phyloP scores from a whole-genome alignment of 2,113 vertebrate species.

The Zeus faber region DNA sequence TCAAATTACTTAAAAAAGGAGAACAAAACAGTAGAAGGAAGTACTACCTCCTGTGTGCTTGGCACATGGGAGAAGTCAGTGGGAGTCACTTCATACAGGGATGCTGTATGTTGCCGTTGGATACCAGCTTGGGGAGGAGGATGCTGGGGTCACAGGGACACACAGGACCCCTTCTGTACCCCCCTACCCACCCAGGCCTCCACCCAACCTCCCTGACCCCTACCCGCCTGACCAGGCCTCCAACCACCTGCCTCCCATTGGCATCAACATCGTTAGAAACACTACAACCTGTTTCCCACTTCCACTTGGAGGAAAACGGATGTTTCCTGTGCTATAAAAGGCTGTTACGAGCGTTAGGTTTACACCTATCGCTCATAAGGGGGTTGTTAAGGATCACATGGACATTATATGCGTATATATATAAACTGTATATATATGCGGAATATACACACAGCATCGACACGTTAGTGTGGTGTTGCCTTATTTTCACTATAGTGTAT shows the following conservation, averaged over 20 bases:
- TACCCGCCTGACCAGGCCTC: no score
- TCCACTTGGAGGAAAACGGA: not conserved
- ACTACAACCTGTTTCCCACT: not conserved
- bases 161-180: constrained; percentile 42
- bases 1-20: no score
- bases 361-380: not conserved
- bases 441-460: no score
- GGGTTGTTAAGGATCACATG: constrained; percentile 4
- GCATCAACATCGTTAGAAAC: not conserved
- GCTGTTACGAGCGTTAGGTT: not conserved
- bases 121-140: constrained; percentile 41
- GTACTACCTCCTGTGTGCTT: not conserved
- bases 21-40: not conserved
- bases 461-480: no score
- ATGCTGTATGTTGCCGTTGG: constrained; percentile 28
- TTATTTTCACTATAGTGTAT: no score
- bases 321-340: not conserved
- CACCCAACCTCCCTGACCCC: no score
- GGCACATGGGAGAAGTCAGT: constrained; percentile 32
- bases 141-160: constrained; percentile 52
- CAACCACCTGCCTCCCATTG: constrained; percentile 34
- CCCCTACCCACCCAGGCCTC: constrained; percentile 12
- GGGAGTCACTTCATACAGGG: constrained; percentile 44
- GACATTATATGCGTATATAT: not conserved
- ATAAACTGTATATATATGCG: no score